Percentiles rank a stretch among this genome's conserved stretches.
phyloP scores from a whole-genome alignment of 37 sponge, comb jelly and placozoan genomes.

The Oscarella lobularis region DNA sequence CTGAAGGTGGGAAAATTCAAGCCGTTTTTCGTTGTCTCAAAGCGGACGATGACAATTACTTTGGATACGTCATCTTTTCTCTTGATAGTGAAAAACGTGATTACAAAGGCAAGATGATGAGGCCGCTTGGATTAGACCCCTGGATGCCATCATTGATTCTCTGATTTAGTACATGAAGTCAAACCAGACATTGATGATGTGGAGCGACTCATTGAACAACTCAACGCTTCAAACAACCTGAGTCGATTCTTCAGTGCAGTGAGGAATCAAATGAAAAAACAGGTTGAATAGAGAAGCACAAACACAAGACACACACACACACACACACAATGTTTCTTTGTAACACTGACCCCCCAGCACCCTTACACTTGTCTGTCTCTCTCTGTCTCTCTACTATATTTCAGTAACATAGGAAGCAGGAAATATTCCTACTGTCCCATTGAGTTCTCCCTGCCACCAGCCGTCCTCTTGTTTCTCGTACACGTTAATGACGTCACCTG shows the following conservation, averaged over 20 bases:
- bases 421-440: constrained; percentile 72
- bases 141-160: too few species aligned
- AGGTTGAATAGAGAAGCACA: neutral
- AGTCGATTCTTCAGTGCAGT: neutral
- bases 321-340: too few species aligned
- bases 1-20: too few species aligned
- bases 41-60: too few species aligned
- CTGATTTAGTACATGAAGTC: neutral
- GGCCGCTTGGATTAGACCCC: too few species aligned
- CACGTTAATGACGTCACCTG: constrained; percentile 56
- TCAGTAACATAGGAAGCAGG: constrained; percentile 73
- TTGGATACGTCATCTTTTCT: too few species aligned
- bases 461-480: constrained; percentile 58
- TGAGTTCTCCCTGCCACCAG: constrained; percentile 89
- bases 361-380: neutral
- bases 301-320: too few species aligned
- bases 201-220: neutral
- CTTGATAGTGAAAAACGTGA: too few species aligned
- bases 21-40: too few species aligned
- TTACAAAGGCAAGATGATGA: too few species aligned
- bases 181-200: neutral
- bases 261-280: neutral
- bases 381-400: neutral
- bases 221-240: neutral
- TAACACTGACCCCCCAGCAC: too few species aligned